Evolutionary conservation across 2,797 vertebrate species (phyloP).

Genomic region (Pyrocephalus nanus): DNA sequence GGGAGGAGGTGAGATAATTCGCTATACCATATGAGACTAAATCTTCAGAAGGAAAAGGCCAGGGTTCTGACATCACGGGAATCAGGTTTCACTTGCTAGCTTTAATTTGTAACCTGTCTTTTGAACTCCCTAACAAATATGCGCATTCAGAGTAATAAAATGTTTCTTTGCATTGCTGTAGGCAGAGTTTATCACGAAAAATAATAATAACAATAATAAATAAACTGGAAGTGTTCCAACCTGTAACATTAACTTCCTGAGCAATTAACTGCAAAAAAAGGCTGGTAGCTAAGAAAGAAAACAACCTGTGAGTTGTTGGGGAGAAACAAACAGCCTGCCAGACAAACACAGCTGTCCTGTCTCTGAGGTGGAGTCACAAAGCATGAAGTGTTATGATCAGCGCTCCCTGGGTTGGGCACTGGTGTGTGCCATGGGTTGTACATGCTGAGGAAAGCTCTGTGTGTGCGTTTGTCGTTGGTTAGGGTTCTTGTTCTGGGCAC

Average conservation of each 20-base stretch:
- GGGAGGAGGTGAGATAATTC: not conserved
- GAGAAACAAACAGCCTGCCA: not conserved
- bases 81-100: not conserved
- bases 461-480: rapidly evolving
- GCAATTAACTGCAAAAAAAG: not conserved
- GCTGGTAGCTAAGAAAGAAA: not conserved
- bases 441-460: rapidly evolving
- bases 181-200: not conserved
- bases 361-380: not conserved
- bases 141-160: not conserved
- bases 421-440: rapidly evolving
- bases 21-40: rapidly evolving
- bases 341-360: not conserved
- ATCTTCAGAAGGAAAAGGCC: not conserved
- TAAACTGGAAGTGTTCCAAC: not conserved
- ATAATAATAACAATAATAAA: not conserved
- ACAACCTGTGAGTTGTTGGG: not conserved
- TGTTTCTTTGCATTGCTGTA: not conserved
- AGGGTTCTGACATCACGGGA: rapidly evolving
- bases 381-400: rapidly evolving
- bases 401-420: rapidly evolving
- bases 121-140: not conserved
- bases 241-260: not conserved
- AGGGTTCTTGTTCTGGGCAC: not conserved
- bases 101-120: not conserved